A percentile compares a stretch with the other conserved stretches of the same genome.
phyloP scores from a whole-genome alignment of 2,888 invertebrate species.

The Prionchulus punctatus region DNA sequence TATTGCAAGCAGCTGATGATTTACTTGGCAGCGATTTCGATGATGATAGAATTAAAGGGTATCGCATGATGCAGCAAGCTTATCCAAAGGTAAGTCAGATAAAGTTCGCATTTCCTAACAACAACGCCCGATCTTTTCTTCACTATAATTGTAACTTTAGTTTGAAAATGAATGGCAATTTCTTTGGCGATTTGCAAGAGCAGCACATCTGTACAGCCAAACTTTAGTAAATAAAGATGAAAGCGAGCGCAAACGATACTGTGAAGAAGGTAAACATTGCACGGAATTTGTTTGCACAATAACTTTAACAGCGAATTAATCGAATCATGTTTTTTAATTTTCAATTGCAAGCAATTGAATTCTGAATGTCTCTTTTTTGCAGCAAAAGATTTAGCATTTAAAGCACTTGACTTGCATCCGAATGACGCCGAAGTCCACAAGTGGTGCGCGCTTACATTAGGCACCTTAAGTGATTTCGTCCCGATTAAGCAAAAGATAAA shows the following conservation, averaged over 20 bases:
- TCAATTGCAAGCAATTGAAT: slow-evolving; percentile 9
- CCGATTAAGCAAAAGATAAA: slow-evolving; percentile 48
- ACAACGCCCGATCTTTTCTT: too few relatives aligned
- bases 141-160: too few relatives aligned
- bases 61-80: too few relatives aligned
- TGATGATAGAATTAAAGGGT: too few relatives aligned
- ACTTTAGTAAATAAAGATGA: slow-evolving; percentile 2
- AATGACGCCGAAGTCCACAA: slow-evolving; percentile 48
- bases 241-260: background rate
- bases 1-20: too few relatives aligned
- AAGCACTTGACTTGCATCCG: slow-evolving; percentile 41
- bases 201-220: slow-evolving; percentile 4
- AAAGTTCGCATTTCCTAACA: too few relatives aligned
- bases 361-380: too few relatives aligned
- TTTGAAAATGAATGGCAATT: too few relatives aligned
- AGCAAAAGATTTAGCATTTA: slow-evolving; percentile 45
- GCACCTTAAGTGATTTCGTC: slow-evolving; percentile 46
- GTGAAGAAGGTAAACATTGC: slow-evolving; percentile 2
- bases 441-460: slow-evolving; percentile 53
- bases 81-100: too few relatives aligned
- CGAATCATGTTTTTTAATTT: background rate
- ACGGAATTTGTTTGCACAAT: background rate
- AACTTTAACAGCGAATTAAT: background rate
- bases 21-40: too few relatives aligned
- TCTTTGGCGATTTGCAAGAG: slow-evolving; percentile 5